These are phyloP conservation scores for Chloromyia formosa DNA, from an alignment of 2,888 invertebrate genomes.

Conservation along the genomic window DNA sequence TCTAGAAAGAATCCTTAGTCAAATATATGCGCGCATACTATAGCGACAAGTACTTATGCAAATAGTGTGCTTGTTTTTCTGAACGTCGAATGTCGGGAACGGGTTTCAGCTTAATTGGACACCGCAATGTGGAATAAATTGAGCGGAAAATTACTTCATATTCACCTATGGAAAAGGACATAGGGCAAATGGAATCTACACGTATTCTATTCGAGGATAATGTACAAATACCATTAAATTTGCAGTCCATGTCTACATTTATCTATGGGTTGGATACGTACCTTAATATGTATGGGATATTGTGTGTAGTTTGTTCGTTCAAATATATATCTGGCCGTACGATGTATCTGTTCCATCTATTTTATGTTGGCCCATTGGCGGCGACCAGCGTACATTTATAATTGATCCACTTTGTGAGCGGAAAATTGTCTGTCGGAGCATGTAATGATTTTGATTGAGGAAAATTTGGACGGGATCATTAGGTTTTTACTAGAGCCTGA, in stretches of 20 bases:
- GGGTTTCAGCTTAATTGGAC: conserved; percentile 61
- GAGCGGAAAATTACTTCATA: conserved; percentile 64
- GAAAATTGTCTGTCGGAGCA: conserved; percentile 24
- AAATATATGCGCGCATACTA: no score
- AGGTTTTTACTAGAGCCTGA: conserved; percentile 45
- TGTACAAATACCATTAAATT: conserved; percentile 22
- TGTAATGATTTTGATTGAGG: conserved; percentile 41
- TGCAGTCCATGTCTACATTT: conserved; percentile 3
- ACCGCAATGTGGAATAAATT: conserved; percentile 65
- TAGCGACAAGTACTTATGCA: background rate
- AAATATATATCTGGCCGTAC: conserved; percentile 3
- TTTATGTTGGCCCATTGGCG: conserved; percentile 37
- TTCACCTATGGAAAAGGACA: conserved; percentile 51
- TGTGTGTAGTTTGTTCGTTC: no score
- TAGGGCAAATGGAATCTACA: conserved; percentile 18
- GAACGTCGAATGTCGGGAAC: conserved; percentile 37
- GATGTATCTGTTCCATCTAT: conserved; percentile 31
- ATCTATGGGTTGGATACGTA: background rate
- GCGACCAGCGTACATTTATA: conserved; percentile 41
- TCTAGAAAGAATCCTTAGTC: no score
- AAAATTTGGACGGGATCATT: conserved; percentile 45
- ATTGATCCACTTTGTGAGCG: conserved; percentile 44
- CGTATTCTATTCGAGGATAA: conserved; percentile 18
- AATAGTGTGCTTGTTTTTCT: conserved; percentile 18
- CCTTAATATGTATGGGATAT: background rate